These are phyloP conservation scores for Xiphorhynchus elegans DNA, from an alignment of 2,113 vertebrate genomes.

Conservation along the genomic window DNA sequence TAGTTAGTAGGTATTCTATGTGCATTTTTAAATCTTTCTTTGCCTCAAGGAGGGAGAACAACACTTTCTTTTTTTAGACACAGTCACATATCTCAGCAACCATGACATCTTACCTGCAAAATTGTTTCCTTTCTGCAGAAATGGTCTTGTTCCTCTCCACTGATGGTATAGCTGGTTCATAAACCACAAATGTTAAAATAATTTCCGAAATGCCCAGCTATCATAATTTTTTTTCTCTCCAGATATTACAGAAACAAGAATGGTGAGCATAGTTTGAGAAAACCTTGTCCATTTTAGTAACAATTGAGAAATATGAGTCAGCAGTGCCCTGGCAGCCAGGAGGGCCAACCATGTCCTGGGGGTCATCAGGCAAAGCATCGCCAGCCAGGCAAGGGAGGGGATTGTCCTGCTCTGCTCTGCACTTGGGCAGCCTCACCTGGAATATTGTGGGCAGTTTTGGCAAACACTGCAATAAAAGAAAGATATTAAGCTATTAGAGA, in stretches of 20 bases:
- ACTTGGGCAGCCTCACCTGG: not conserved
- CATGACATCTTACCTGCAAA: not conserved
- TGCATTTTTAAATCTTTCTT: not conserved
- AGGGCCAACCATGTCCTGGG: not conserved
- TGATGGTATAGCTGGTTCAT: not conserved
- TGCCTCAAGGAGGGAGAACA: not conserved
- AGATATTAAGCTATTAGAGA: not conserved
- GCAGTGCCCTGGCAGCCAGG: not conserved
- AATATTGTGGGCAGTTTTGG: not conserved
- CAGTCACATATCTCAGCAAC: not conserved
- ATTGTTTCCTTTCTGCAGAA: not conserved
- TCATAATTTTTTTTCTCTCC: not conserved
- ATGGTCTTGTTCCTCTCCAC: not conserved
- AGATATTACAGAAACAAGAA: not conserved
- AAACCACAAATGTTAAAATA: not conserved
- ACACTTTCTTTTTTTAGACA: not conserved
- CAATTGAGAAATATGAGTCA: not conserved
- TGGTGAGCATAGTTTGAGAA: not conserved
- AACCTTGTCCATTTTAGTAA: not conserved
- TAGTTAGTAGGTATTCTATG: not conserved
- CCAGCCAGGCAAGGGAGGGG: not conserved
- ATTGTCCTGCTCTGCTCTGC: not conserved
- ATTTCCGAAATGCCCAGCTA: not conserved
- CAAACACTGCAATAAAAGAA: not conserved
- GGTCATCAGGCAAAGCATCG: not conserved